Conservation (phyloP, 2,797 vertebrate genomes). For the Pelobates cultripes region DNA sequence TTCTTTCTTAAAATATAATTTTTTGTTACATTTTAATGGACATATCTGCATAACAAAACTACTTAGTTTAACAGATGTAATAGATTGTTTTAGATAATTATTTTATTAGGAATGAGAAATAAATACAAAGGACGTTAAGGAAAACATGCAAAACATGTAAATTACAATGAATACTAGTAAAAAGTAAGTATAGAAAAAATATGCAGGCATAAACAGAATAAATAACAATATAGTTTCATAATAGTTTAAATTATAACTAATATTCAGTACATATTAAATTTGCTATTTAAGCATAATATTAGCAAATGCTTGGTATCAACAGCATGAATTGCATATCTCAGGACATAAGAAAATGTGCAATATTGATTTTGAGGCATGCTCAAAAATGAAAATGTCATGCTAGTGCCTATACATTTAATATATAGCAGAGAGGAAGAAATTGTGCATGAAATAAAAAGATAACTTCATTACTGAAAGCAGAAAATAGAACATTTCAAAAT, state of each 20-base stretch:
- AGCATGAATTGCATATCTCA: constrained; percentile 4
- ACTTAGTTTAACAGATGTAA: too few relatives aligned
- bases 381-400: constrained; percentile 32
- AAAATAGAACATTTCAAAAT: constrained; percentile 53
- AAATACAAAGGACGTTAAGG: too few relatives aligned
- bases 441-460: constrained; percentile 55
- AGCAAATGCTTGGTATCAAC: not conserved
- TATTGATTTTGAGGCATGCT: constrained; percentile 26
- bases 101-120: too few relatives aligned
- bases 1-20: too few relatives aligned
- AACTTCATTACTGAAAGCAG: constrained; percentile 46
- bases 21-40: too few relatives aligned
- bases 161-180: not conserved
- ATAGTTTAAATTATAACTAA: not conserved
- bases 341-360: not conserved
- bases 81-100: too few relatives aligned
- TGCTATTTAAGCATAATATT: not conserved
- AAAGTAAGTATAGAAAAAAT: too few relatives aligned
- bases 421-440: constrained; percentile 40
- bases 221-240: not conserved
- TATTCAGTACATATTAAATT: too few relatives aligned
- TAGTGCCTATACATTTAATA: constrained; percentile 42
- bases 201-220: too few relatives aligned
- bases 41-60: too few relatives aligned
- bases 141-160: not conserved